Evolutionary conservation across 2,888 invertebrate species (phyloP).

Genomic region (Tenthredo scrophulariae): DNA sequence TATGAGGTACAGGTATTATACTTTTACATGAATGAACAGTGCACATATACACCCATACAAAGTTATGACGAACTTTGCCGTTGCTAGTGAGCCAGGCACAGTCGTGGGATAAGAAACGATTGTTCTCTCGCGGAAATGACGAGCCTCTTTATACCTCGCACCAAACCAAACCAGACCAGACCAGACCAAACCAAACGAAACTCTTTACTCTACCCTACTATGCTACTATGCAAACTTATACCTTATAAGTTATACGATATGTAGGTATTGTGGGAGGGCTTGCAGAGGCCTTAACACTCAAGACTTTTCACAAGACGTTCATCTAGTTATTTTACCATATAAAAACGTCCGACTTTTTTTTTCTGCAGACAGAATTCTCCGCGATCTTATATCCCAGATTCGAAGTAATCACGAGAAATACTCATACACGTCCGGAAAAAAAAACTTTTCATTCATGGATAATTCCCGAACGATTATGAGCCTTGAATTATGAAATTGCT

Average conservation of each 20-base stretch:
- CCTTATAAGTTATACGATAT: neutral
- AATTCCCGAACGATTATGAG: neutral
- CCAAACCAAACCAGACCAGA: neutral
- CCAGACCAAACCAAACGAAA: neutral
- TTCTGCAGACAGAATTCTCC: neutral
- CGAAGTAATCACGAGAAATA: neutral
- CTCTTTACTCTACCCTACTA: neutral
- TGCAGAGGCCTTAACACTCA: neutral
- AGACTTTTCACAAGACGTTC: neutral
- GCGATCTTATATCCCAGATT: neutral
- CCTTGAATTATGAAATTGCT: neutral
- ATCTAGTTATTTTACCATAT: neutral
- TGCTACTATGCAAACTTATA: neutral
- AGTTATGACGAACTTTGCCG: neutral
- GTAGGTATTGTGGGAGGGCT: neutral
- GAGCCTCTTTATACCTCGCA: constrained; percentile 2
- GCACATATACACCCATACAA: neutral
- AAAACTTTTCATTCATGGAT: neutral
- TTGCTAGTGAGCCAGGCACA: neutral
- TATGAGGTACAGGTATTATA: neutral
- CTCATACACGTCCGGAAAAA: neutral
- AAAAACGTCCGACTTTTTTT: neutral
- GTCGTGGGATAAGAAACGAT: constrained; percentile 34
- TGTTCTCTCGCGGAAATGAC: constrained; percentile 31
- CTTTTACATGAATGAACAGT: neutral